A percentile compares a stretch with the other conserved stretches of the same genome.
Evolutionary conservation across 1,140 invertebrate genomes (phyloP).

Genomic region (Trachymyrmex septentrionalis): DNA sequence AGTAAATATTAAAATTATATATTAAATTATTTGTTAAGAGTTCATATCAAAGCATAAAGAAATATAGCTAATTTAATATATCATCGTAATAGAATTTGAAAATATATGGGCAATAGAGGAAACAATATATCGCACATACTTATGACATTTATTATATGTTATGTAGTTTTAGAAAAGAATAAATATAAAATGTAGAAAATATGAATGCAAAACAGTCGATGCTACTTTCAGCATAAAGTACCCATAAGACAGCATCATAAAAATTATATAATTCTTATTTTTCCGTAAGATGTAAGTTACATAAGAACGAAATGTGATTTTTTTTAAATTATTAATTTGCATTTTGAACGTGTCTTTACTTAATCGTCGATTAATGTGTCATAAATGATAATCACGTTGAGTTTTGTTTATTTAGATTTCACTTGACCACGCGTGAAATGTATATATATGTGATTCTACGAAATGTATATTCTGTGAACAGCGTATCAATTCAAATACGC

Average conservation of each 20-base stretch:
- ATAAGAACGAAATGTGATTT: background rate
- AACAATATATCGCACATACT: background rate
- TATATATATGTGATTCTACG: background rate
- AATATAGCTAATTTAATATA: background rate
- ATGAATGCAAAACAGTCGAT: background rate
- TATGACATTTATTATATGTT: background rate
- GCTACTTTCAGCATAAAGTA: background rate
- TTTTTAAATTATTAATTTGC: background rate
- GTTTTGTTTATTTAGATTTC: background rate
- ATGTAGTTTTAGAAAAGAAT: background rate
- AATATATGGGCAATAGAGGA: background rate
- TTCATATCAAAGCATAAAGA: background rate
- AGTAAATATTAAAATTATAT: background rate
- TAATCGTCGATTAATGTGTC: background rate
- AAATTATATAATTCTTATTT: constrained; percentile 2
- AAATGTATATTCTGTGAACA: background rate
- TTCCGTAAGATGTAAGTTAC: background rate
- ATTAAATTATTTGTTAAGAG: background rate
- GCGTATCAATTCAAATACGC: background rate
- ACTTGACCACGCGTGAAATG: background rate
- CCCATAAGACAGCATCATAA: background rate
- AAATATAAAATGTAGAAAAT: background rate
- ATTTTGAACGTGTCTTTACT: background rate
- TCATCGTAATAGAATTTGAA: background rate
- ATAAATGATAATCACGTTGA: background rate